phyloP scores from a whole-genome alignment of 2,888 invertebrate species.

The Spilosoma lubricipeda region DNA sequence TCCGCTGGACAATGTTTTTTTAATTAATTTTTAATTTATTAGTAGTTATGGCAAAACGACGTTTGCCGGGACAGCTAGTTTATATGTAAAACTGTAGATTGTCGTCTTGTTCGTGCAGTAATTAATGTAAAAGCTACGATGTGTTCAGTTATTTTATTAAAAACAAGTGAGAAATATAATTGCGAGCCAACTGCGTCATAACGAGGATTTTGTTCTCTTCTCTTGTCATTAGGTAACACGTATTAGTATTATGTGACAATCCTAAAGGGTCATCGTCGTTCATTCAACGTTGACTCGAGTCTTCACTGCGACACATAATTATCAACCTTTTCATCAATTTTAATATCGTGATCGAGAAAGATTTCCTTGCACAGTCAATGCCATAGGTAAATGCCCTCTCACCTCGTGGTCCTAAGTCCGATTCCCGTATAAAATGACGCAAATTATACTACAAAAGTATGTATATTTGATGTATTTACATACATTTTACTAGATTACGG shows the following conservation, averaged over 20 bases:
- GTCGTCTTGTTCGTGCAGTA: background rate
- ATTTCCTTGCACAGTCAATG: conserved; percentile 51
- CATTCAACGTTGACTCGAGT: conserved; percentile 31
- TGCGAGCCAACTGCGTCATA: no score
- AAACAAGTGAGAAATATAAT: no score
- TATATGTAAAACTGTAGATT: no score
- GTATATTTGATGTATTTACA: conserved; percentile 43
- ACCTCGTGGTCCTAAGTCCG: conserved; percentile 56
- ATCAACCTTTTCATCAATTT: conserved; percentile 29
- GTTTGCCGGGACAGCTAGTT: no score
- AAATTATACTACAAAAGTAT: conserved; percentile 52
- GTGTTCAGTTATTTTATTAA: background rate
- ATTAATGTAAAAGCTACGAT: background rate
- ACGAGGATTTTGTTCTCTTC: no score
- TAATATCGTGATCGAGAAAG: conserved; percentile 27
- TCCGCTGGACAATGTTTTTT: no score
- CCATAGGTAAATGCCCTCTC: conserved; percentile 60
- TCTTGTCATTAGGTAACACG: no score
- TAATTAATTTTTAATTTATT: no score
- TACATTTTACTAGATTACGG: conserved; percentile 38
- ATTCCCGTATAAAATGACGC: conserved; percentile 54
- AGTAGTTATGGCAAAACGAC: no score
- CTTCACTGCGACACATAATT: conserved; percentile 22
- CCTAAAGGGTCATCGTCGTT: background rate
- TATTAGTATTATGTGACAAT: no score